These are phyloP conservation scores for Temnothorax unifasciatus DNA, from an alignment of 2,888 invertebrate species.

Conservation along the genomic window DNA sequence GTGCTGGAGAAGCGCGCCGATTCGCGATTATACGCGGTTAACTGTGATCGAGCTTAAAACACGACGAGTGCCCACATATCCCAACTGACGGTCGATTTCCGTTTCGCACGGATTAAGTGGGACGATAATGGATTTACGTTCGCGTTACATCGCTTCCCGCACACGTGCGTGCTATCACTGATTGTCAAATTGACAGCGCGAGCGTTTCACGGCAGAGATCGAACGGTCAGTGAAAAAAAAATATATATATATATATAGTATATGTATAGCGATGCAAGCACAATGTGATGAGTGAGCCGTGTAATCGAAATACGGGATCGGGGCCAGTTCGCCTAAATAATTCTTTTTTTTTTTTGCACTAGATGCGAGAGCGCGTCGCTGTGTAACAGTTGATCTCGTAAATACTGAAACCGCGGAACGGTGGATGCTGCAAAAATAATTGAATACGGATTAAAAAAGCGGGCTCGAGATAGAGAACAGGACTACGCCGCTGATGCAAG, in stretches of 20 bases:
- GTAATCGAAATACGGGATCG: conserved; percentile 43
- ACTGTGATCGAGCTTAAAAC: background rate
- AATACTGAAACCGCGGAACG: conserved; percentile 38
- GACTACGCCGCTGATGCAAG: conserved; percentile 20
- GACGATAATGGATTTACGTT: conserved; percentile 12
- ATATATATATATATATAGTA: background rate
- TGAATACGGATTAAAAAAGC: conserved; percentile 51
- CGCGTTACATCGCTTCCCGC: background rate
- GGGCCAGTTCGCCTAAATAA: conserved; percentile 42
- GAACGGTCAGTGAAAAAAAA: background rate
- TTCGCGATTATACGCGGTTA: conserved; percentile 22
- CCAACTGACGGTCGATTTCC: conserved; percentile 21
- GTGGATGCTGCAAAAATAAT: conserved; percentile 43
- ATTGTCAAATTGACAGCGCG: conserved; percentile 35
- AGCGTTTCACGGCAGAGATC: conserved; percentile 2
- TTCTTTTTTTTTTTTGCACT: conserved; percentile 31
- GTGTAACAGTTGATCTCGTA: conserved; percentile 49
- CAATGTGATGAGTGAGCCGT: conserved; percentile 42
- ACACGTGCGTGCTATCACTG: background rate
- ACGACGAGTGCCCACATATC: background rate
- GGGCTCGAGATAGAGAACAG: background rate
- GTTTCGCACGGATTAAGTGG: conserved; percentile 11
- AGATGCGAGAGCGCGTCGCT: background rate
- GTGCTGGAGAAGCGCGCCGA: background rate
- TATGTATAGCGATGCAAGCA: background rate